Evolutionary conservation across 2,797 vertebrate genomes (phyloP).

Genomic region (Lacerta agilis): DNA sequence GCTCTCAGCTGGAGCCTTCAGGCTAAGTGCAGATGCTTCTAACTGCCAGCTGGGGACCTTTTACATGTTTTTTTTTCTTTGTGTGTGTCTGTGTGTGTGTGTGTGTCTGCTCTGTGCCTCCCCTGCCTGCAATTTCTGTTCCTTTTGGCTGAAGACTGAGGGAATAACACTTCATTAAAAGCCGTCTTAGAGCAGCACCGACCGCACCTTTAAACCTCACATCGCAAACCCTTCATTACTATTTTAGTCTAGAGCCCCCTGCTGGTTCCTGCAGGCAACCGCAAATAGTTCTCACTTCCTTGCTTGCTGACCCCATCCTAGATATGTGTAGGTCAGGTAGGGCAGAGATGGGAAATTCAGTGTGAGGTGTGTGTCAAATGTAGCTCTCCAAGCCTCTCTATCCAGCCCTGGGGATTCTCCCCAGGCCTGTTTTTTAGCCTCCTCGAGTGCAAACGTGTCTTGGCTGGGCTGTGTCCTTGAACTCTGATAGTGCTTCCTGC

Average conservation of each 20-base stretch:
- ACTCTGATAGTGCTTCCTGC: no score
- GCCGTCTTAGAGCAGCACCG: not conserved
- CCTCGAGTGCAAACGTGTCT: no score
- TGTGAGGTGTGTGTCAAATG: not conserved
- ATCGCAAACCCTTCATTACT: not conserved
- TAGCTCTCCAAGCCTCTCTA: no score
- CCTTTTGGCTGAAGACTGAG: not conserved
- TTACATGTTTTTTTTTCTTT: slow-evolving; percentile 59
- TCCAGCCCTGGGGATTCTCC: no score
- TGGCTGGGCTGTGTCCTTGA: no score
- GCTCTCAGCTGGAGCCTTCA: slow-evolving; percentile 93
- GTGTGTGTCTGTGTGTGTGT: not conserved
- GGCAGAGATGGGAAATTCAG: not conserved
- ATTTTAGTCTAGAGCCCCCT: not conserved
- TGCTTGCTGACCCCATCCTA: not conserved
- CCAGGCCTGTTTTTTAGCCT: no score
- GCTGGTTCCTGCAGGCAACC: not conserved
- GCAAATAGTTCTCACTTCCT: not conserved
- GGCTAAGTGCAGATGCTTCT: slow-evolving; percentile 75
- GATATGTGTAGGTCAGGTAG: not conserved
- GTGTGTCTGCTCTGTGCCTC: not conserved
- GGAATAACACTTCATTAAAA: not conserved
- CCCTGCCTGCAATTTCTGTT: not conserved
- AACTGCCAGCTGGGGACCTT: slow-evolving; percentile 94
- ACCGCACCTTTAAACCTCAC: not conserved